Evolutionary conservation across 2,797 vertebrate species (phyloP), one percentile per base, ranked within the genome.

Genomic region (Anableps anableps): DNA sequence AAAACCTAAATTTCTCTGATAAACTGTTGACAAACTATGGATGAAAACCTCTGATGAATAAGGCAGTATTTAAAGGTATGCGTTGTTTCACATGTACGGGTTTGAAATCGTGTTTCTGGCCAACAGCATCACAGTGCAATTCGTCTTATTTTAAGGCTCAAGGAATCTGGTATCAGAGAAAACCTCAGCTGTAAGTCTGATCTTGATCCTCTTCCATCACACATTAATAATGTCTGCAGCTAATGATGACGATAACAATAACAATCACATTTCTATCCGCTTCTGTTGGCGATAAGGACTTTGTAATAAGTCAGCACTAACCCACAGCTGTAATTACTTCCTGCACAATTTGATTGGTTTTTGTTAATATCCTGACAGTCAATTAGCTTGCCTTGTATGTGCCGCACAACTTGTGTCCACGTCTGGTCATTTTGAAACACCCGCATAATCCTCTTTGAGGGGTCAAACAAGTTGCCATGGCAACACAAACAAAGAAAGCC

Each of bases 361-460:
- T 76, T 5, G 16, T 75, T 89, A 87, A 91, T 83, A 83, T 78
- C 79, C 77, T 79, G 80, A 83, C 86, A 88, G 79, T 80, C 82
- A 86, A 87, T 89, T 80, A 84, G 77, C 80, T 82, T 26, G n/a
- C 38, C n/a, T 58, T 80, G 53, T 29, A 23, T 78, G 17, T 45
- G 26, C 68, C 31, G 48, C 73, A 73, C 60, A 62, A 80, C 81
- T 78, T 48, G 38, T 16, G 4, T 79, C 79, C 66, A 51, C 45
- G 60, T 76, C 41, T 89, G 82, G 89, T 79, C 86, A 83, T 88
- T 78, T 86, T 84, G 83, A 84, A 90, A 87, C n/a, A n/a, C 45
- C 82, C 84, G 79, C 75, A 21, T 89, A 92, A 92, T 90, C 87
- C 86, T 89, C 83, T 82, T 80, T 80, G 76, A 76, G 84, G 74